A percentile compares a stretch with the other conserved stretches of the same genome.
Evolutionary conservation across 1,140 invertebrate genomes (phyloP).

Genomic region (Atta colombica): DNA sequence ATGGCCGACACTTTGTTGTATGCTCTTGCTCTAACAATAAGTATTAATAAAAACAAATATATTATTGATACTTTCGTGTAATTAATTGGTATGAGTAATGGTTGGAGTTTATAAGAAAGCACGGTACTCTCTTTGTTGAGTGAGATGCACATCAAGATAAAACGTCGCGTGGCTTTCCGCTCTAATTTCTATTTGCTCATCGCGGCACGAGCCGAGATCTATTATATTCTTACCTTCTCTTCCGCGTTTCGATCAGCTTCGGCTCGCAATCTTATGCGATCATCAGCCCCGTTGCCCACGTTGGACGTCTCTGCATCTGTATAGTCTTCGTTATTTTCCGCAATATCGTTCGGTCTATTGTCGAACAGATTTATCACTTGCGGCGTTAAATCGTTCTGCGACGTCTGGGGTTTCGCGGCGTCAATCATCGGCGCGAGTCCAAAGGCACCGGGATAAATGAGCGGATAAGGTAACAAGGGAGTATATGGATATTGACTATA

Average conservation of each 20-base stretch:
- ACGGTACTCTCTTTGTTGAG: neutral
- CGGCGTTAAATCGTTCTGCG: neutral
- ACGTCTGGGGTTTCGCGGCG: conserved; percentile 38
- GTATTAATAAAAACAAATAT: conserved; percentile 11
- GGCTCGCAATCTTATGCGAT: conserved; percentile 20
- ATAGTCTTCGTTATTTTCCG: conserved; percentile 64
- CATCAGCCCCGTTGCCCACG: neutral
- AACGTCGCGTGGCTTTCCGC: conserved; percentile 44
- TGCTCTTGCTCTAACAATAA: no score
- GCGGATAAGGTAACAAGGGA: conserved; percentile 59
- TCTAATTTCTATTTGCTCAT: conserved; percentile 61
- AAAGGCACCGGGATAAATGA: conserved; percentile 35
- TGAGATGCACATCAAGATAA: conserved; percentile 41
- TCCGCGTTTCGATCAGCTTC: conserved; percentile 53
- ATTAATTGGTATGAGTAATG: conserved; percentile 14
- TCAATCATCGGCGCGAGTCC: conserved; percentile 53
- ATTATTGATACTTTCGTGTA: neutral
- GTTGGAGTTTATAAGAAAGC: conserved; percentile 17
- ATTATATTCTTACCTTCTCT: conserved; percentile 73
- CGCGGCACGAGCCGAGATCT: conserved; percentile 34
- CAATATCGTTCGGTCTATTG: conserved; percentile 6
- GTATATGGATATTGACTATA: conserved; percentile 75
- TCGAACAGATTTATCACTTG: conserved; percentile 38
- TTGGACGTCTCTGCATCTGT: conserved; percentile 50
- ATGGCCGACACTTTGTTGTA: no score